Evolutionary conservation across 2,888 invertebrate genomes (phyloP).

Genomic region (Ormyrus nitidulus): DNA sequence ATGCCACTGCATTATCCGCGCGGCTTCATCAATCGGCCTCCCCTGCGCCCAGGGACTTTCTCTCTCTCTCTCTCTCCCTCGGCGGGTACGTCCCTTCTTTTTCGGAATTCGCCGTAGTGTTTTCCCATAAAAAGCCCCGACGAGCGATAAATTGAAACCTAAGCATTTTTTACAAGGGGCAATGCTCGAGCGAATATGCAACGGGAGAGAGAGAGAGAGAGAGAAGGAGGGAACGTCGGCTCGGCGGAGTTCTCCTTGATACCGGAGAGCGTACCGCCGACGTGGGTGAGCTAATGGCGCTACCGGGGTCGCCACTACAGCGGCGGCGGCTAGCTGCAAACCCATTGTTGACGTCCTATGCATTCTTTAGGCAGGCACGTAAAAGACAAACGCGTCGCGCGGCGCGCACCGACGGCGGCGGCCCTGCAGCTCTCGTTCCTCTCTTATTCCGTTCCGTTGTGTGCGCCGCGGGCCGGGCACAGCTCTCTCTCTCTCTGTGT

Average conservation of each 20-base stretch:
- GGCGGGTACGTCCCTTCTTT: slow-evolving; percentile 31
- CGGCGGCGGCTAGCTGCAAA: slow-evolving; percentile 33
- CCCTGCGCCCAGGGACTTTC: not conserved
- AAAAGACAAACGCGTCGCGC: slow-evolving; percentile 54
- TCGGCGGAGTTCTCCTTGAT: slow-evolving; percentile 60
- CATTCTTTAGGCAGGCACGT: slow-evolving; percentile 55
- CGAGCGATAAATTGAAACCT: slow-evolving; percentile 58
- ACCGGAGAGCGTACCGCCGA: slow-evolving; percentile 62
- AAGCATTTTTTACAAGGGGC: slow-evolving; percentile 57
- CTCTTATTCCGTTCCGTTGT: slow-evolving; percentile 6
- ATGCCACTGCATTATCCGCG: slow-evolving; percentile 49
- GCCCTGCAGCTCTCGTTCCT: not conserved
- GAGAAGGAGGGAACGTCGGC: not conserved
- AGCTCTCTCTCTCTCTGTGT: no score
- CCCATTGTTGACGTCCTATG: slow-evolving; percentile 57
- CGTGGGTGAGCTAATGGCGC: slow-evolving; percentile 62
- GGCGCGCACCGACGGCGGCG: not conserved
- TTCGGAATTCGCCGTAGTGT: slow-evolving; percentile 55
- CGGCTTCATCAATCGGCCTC: slow-evolving; percentile 55
- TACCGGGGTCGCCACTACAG: slow-evolving; percentile 45
- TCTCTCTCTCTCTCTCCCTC: not conserved
- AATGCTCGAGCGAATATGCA: slow-evolving; percentile 58
- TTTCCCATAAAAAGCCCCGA: slow-evolving; percentile 55
- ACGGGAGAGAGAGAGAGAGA: slow-evolving; percentile 10
- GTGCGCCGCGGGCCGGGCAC: not conserved